phyloP scores from a whole-genome alignment of 2,888 invertebrate species.

The Andrena hattorfiana region DNA sequence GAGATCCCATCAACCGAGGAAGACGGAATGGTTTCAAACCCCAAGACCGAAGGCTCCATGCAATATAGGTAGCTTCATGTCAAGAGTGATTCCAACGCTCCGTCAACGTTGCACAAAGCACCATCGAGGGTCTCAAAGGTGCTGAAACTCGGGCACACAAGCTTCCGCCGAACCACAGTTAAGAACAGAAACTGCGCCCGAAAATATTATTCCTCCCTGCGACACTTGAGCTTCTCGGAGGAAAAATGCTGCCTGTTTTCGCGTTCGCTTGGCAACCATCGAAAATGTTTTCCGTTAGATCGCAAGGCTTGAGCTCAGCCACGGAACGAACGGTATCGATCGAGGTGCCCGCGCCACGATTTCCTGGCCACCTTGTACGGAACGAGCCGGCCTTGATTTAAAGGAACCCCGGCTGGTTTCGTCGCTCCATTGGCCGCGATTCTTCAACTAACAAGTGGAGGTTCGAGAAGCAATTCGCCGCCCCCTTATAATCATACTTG shows the following conservation, averaged over 20 bases:
- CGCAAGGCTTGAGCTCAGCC: no score
- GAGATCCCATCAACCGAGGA: neutral
- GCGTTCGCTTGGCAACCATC: neutral
- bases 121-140: slow-evolving; percentile 1
- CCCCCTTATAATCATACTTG: slow-evolving; percentile 60
- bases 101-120: neutral
- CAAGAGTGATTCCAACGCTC: neutral
- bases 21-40: neutral
- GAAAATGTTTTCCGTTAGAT: neutral
- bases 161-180: neutral
- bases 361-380: no score
- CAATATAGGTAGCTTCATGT: neutral
- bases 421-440: slow-evolving; percentile 22
- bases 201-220: slow-evolving; percentile 15
- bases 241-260: slow-evolving; percentile 4
- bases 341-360: no score
- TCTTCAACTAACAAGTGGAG: slow-evolving; percentile 43
- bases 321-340: no score
- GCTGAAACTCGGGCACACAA: neutral
- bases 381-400: no score
- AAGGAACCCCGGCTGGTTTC: slow-evolving; percentile 13
- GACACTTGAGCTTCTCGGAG: no score
- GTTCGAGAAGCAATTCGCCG: slow-evolving; percentile 55
- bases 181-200: neutral
- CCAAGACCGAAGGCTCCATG: no score